phyloP scores from a whole-genome alignment of 2,888 invertebrate genomes.

The Catonia carolina region DNA sequence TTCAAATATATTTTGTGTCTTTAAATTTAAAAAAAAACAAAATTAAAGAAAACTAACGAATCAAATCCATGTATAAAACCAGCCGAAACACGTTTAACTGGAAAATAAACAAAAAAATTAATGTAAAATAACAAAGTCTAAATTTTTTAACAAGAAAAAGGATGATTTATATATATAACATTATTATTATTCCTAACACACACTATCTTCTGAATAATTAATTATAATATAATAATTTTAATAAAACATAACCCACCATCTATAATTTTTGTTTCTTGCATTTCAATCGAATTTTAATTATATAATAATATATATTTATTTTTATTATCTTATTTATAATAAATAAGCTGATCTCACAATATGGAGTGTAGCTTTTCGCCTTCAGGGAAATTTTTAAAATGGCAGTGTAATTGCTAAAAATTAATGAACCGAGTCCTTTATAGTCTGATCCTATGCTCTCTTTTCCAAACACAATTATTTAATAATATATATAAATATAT shows the following conservation, averaged over 20 bases:
- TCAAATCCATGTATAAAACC: too few relatives aligned
- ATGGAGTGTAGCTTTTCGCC: slow-evolving; percentile 34
- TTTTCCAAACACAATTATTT: slow-evolving; percentile 3
- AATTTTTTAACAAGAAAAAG: slow-evolving; percentile 30
- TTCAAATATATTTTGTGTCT: too few relatives aligned
- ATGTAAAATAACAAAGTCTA: too few relatives aligned
- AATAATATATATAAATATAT: background rate
- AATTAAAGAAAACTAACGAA: too few relatives aligned
- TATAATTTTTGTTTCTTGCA: slow-evolving; percentile 4
- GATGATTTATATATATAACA: slow-evolving; percentile 29
- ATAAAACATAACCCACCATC: slow-evolving; percentile 21
- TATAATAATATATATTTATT: slow-evolving; percentile 15
- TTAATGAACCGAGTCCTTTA: slow-evolving; percentile 13
- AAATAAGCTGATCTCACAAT: slow-evolving; percentile 34
- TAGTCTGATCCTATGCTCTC: background rate
- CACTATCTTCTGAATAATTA: slow-evolving; percentile 22
- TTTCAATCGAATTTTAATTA: slow-evolving; percentile 2
- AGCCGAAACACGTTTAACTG: too few relatives aligned
- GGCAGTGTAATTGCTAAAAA: slow-evolving; percentile 35
- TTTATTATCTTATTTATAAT: slow-evolving; percentile 19
- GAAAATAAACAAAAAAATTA: too few relatives aligned
- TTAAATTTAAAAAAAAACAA: too few relatives aligned
- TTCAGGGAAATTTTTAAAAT: slow-evolving; percentile 32
- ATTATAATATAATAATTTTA: too few relatives aligned
- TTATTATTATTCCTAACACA: slow-evolving; percentile 29